Evolutionary conservation across 2,113 vertebrate species (phyloP).

Genomic region (Protomyctophum bolini): DNA sequence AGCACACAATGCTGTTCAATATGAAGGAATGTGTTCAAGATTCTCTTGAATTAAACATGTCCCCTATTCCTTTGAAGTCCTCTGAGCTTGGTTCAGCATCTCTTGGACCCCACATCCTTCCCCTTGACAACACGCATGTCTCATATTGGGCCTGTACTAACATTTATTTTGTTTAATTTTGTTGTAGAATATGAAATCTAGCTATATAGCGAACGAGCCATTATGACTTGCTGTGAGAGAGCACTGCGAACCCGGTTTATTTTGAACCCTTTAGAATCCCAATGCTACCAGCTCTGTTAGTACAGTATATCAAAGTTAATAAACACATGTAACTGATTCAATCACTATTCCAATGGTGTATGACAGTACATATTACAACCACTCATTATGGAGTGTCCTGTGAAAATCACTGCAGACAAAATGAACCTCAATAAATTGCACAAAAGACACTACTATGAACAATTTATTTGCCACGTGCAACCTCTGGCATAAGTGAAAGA

Average conservation of each 20-base stretch:
- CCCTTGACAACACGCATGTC: constrained; percentile 5
- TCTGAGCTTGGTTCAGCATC: constrained; percentile 29
- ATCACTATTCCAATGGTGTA: constrained; percentile 30
- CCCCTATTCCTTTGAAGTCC: neutral
- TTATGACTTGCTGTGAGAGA: constrained; percentile 46
- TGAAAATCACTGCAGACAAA: constrained; percentile 20
- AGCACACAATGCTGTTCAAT: constrained; percentile 1
- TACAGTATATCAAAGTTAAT: neutral
- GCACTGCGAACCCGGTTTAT: constrained; percentile 48
- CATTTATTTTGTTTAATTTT: constrained; percentile 2
- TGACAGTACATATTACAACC: constrained; percentile 13
- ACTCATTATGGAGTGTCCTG: constrained; percentile 2
- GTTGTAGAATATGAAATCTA: neutral
- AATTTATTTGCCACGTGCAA: constrained; percentile 6
- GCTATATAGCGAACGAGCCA: constrained; percentile 24
- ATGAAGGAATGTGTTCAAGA: constrained; percentile 59
- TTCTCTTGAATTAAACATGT: constrained; percentile 10
- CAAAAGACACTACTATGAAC: constrained; percentile 17
- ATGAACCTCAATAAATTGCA: constrained; percentile 25
- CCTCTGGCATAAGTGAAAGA: constrained; percentile 8
- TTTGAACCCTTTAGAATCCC: constrained; percentile 14
- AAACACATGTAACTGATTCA: constrained; percentile 9
- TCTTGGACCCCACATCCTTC: constrained; percentile 4
- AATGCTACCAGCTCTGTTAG: neutral
- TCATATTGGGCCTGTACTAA: neutral